Conservation (phyloP, 2,888 invertebrate genomes). For the Trissolcus japonicus region DNA sequence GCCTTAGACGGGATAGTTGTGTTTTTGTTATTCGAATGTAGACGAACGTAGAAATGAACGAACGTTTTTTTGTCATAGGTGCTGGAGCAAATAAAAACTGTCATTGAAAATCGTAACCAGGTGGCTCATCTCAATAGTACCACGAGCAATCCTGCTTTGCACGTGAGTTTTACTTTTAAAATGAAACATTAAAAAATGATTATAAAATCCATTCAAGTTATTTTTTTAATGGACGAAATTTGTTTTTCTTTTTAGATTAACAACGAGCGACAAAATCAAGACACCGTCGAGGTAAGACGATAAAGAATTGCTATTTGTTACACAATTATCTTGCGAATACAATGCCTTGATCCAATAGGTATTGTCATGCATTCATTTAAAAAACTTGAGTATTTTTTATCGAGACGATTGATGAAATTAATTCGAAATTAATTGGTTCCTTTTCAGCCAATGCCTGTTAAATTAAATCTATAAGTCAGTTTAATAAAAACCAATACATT, state of each 20-base stretch:
- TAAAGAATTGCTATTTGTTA: constrained; percentile 29
- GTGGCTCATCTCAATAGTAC: constrained; percentile 66
- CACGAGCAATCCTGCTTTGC: constrained; percentile 60
- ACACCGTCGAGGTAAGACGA: constrained; percentile 48
- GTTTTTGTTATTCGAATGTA: too few relatives aligned
- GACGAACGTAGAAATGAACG: neutral
- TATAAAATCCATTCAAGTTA: neutral
- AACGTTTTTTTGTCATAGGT: constrained; percentile 62
- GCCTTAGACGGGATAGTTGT: too few relatives aligned
- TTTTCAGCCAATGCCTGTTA: neutral
- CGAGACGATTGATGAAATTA: neutral
- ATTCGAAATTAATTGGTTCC: constrained; percentile 4
- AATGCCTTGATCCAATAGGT: constrained; percentile 17
- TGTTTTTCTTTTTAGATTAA: constrained; percentile 21
- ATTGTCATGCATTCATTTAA: neutral
- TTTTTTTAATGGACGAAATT: neutral
- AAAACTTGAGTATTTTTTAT: constrained; percentile 4
- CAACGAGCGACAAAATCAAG: constrained; percentile 38
- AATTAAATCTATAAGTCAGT: neutral
- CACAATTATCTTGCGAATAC: constrained; percentile 18
- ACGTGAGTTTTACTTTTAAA: constrained; percentile 64
- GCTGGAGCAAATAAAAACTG: constrained; percentile 75
- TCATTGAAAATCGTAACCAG: constrained; percentile 74
- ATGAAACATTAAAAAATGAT: neutral
- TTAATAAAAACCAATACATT: too few relatives aligned